Conservation (phyloP, 2,113 vertebrate genomes). For the Agelaius phoeniceus region DNA sequence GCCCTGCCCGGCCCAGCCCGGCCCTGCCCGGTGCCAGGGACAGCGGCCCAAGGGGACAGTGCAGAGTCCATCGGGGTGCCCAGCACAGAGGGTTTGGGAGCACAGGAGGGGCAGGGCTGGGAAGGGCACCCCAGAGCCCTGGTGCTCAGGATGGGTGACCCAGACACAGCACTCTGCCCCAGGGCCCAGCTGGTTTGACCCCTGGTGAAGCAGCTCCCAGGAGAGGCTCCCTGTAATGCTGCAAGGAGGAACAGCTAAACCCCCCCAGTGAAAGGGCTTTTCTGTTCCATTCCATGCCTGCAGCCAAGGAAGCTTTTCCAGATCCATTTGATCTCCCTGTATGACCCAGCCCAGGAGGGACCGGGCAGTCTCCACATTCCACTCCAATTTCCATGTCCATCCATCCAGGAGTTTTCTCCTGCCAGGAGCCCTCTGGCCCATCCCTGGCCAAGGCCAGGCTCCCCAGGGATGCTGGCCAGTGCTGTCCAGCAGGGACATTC, state of each 20-base stretch:
- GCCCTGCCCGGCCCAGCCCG: neutral
- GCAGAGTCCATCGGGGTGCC: fast-evolving
- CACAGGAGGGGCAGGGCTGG: neutral
- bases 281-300: neutral
- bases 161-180: neutral
- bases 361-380: fast-evolving
- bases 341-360: neutral
- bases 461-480: neutral
- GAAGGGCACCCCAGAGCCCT: fast-evolving
- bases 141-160: neutral
- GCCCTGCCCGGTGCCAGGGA: neutral
- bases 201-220: neutral
- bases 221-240: neutral
- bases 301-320: neutral
- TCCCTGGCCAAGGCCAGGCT: neutral
- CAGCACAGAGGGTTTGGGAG: neutral
- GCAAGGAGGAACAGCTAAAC: neutral
- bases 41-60: fast-evolving
- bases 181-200: neutral
- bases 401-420: neutral
- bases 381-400: neutral
- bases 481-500: neutral
- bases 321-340: neutral
- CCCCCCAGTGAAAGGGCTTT: neutral
- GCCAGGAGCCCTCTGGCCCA: neutral